phyloP scores from a whole-genome alignment of 64 coral and sea anemone genomes.

The Trachythela sp. region DNA sequence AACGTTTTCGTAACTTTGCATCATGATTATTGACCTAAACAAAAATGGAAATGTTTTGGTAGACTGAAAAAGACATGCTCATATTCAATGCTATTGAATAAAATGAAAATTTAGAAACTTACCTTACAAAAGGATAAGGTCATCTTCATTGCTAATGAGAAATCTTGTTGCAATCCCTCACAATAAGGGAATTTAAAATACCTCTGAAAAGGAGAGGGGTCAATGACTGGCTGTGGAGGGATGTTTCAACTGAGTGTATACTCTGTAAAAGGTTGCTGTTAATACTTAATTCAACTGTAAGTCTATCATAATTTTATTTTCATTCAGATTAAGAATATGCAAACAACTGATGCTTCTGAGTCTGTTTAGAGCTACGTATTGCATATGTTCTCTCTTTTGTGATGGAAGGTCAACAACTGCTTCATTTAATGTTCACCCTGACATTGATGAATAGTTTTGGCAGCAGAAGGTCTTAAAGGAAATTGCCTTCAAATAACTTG shows the following conservation, averaged over 20 bases:
- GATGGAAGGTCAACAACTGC: slow-evolving; percentile 51
- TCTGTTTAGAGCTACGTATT: neutral
- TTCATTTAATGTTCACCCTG: slow-evolving; percentile 21
- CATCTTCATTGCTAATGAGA: neutral
- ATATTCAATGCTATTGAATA: neutral
- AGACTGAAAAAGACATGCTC: neutral
- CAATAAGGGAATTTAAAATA: neutral
- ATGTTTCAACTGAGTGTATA: neutral
- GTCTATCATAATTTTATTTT: slow-evolving; percentile 44
- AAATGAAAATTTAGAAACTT: neutral
- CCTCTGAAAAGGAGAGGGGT: neutral
- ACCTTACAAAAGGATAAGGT: neutral
- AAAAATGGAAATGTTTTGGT: neutral
- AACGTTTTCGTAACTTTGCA: neutral
- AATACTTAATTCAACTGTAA: neutral
- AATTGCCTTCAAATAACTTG: slow-evolving; percentile 30
- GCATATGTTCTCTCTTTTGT: slow-evolving; percentile 29
- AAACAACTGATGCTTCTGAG: slow-evolving; percentile 17
- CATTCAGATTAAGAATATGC: slow-evolving; percentile 60
- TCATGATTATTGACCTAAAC: neutral
- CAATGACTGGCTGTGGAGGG: slow-evolving; percentile 5
- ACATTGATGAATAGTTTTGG: neutral
- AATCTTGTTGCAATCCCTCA: neutral
- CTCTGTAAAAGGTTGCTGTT: neutral
- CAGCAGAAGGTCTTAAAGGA: neutral